Base-by-base conservation (phyloP, 2,797 vertebrate species). In the Mus caroli region DNA sequence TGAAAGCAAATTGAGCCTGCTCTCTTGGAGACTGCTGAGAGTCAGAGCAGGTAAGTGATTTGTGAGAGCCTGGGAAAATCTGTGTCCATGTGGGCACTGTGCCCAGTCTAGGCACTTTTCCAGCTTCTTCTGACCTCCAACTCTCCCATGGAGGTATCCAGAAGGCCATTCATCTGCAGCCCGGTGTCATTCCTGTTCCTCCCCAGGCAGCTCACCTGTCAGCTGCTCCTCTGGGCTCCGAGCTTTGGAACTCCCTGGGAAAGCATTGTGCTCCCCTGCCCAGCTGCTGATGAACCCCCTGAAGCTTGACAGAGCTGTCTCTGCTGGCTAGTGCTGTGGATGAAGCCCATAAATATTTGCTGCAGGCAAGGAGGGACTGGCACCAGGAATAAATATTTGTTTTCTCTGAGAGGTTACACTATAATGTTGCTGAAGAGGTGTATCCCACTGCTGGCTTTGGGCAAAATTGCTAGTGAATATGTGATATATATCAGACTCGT, bases 401-500 rank as follows among this genome's bases (percentile, higher is more conserved):
- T 62, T 62, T 31, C 43, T 95, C 94, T 96, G 92, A 88, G 96
- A 97, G 95, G 96, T 96, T 46, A 10, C 62, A 71, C 62, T 19
- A 0, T 69, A 58, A 88, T 90, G 43, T 0, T 60, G 10, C 76
- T 60, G 43, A 97, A 95, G 90, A 92, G 37, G 76, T 90, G 80
- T 94, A 96, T 97, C 95, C 94, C 90, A 94, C 75, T 78, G 67
- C 96, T 96, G 85, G 96, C 97, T 94, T 0, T 0, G 26, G 97
- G 97, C 93, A 96, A 87, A 97, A 96, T 92, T 76, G 97, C 95
- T 96, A 31, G 88, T 97, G 96, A 92, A 86, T 96, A 95, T 95
- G 90, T 98, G 97, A 98, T 88, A 94, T 97, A 78, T 96, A 92
- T 98, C 96, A 95, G 83, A 91, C 85, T 97, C 37, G 37, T 37